phyloP scores from a whole-genome alignment of 2,113 vertebrate species.

The Heterocephalus glaber region DNA sequence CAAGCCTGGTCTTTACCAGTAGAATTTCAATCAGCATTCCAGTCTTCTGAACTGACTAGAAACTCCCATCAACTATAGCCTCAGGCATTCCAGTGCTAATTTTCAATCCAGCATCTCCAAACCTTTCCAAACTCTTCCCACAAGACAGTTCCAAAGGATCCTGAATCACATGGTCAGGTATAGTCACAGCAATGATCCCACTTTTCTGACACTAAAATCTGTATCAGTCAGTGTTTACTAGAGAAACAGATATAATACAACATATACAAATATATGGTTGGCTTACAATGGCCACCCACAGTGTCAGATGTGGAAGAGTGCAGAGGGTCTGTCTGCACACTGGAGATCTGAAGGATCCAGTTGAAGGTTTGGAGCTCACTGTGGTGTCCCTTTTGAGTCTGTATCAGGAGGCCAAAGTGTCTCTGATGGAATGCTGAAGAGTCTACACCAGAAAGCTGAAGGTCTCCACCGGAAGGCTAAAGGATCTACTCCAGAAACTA shows the following conservation, averaged over 20 bases:
- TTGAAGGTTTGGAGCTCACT: neutral
- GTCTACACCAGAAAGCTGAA: too few relatives aligned
- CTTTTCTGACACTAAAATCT: neutral
- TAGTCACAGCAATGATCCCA: neutral
- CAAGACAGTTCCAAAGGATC: neutral
- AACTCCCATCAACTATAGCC: neutral
- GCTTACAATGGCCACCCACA: neutral
- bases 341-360: neutral
- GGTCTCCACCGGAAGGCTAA: neutral
- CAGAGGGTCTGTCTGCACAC: neutral
- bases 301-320: neutral
- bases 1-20: neutral
- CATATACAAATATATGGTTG: neutral
- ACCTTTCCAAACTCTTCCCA: neutral
- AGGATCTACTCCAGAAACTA: neutral
- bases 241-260: neutral
- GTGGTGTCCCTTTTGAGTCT: neutral
- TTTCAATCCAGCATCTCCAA: neutral
- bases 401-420: neutral
- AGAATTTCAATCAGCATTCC: neutral
- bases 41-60: neutral
- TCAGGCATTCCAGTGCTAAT: neutral
- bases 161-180: neutral
- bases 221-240: neutral
- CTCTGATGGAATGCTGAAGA: neutral